Percentiles rank a stretch among this genome's conserved stretches.
Evolutionary conservation across 2,797 vertebrate genomes (phyloP).

Genomic region (Argya squamiceps): DNA sequence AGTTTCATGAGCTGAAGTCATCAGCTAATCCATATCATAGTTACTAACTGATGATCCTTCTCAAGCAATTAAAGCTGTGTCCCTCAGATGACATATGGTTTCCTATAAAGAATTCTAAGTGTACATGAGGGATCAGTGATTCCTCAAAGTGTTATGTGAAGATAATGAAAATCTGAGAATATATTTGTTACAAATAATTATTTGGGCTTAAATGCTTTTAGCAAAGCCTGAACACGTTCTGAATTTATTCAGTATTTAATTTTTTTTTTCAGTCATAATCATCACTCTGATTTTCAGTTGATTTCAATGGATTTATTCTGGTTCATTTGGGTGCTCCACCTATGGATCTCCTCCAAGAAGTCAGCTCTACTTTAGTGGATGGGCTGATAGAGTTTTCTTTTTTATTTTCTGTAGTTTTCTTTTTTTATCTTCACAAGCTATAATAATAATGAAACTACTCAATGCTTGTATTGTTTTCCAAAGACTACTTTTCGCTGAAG

Average conservation of each 20-base stretch:
- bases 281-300: not conserved
- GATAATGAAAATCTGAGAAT: not conserved
- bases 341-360: not conserved
- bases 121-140: not conserved
- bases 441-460: constrained; percentile 67
- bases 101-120: not conserved
- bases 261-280: not conserved
- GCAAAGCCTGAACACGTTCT: not conserved
- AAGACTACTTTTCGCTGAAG: constrained; percentile 55
- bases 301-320: not conserved
- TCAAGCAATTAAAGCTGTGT: constrained; percentile 1
- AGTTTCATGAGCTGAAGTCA: constrained; percentile 28
- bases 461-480: constrained; percentile 55
- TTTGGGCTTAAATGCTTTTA: not conserved
- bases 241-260: not conserved
- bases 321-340: not conserved
- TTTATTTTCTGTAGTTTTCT: constrained; percentile 27
- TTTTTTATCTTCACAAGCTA: constrained; percentile 1
- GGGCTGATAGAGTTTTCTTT: not conserved
- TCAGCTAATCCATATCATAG: constrained; percentile 43
- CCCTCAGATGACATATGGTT: not conserved
- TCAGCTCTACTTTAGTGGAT: not conserved
- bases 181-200: not conserved
- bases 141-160: not conserved
- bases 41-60: constrained; percentile 28